These are phyloP conservation scores for Capricornis sumatraensis DNA, from an alignment of 2,113 vertebrate species.

Conservation along the genomic window DNA sequence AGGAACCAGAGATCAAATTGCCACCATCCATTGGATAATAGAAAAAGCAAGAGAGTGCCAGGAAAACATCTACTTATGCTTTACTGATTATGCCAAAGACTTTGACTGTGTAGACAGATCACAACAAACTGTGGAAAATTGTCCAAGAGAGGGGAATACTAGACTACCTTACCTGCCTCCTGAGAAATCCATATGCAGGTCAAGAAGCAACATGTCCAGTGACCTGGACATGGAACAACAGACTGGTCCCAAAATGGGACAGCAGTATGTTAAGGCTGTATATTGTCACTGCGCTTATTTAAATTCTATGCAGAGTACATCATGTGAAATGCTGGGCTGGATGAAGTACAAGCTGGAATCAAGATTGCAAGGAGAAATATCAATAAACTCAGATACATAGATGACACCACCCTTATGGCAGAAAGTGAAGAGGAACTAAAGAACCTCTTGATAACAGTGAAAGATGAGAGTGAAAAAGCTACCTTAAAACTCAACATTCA, in stretches of 20 bases:
- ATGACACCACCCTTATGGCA: background rate
- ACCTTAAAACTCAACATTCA: background rate
- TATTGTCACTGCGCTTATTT: background rate
- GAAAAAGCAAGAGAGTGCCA: background rate
- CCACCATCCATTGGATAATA: rapidly evolving
- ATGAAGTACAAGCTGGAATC: background rate
- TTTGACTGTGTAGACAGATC: background rate
- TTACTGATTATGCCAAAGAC: background rate
- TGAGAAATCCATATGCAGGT: background rate
- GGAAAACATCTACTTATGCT: background rate
- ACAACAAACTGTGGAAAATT: background rate
- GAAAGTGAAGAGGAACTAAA: background rate
- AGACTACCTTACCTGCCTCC: background rate
- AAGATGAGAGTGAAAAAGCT: background rate
- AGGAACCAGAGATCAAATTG: background rate
- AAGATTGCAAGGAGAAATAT: background rate
- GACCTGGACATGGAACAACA: background rate
- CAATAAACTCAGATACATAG: background rate
- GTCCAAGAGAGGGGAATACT: background rate
- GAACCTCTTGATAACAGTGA: background rate
- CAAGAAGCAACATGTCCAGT: background rate
- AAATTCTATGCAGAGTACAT: background rate
- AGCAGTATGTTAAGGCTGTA: background rate
- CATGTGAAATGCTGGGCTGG: background rate
- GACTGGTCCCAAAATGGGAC: background rate